Percentiles rank a stretch among this genome's conserved stretches.
Evolutionary conservation across 2,888 invertebrate genomes (phyloP).

Genomic region (Tiliacea citrago): DNA sequence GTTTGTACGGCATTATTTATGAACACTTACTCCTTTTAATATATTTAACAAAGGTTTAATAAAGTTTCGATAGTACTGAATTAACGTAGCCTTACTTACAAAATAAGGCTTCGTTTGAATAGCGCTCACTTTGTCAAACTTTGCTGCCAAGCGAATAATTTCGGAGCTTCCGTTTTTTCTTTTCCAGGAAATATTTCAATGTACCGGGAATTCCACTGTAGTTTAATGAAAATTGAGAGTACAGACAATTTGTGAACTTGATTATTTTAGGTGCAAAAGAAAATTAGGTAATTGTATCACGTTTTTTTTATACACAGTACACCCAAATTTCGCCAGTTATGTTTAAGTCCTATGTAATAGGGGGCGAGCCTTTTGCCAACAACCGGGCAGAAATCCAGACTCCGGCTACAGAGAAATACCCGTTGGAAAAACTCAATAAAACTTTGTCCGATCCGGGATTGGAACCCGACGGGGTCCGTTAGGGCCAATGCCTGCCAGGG

Average conservation of each 20-base stretch:
- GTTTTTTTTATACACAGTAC: too few relatives aligned
- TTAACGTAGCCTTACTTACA: conserved; percentile 17
- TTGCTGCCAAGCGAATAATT: conserved; percentile 23
- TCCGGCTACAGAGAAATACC: background rate
- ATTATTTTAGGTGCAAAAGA: too few relatives aligned
- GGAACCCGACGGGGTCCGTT: too few relatives aligned
- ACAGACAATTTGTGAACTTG: background rate
- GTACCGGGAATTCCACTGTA: background rate
- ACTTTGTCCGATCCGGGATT: background rate
- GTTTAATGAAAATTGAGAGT: background rate
- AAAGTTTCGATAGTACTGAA: conserved; percentile 12
- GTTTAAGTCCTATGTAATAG: background rate
- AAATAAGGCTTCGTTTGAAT: conserved; percentile 40
- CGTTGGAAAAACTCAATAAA: too few relatives aligned
- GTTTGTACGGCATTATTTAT: background rate
- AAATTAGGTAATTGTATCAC: background rate
- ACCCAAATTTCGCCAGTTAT: background rate
- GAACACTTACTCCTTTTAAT: background rate
- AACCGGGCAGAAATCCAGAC: background rate
- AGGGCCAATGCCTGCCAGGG: too few relatives aligned
- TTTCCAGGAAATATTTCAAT: background rate
- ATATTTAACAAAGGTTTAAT: background rate
- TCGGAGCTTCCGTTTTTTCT: conserved; percentile 4
- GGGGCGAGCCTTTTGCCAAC: background rate
- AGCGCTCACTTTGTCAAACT: conserved; percentile 28